These are phyloP conservation scores for Vesta saturnalis DNA, from an alignment of 2,888 invertebrate genomes.

Conservation along the genomic window DNA sequence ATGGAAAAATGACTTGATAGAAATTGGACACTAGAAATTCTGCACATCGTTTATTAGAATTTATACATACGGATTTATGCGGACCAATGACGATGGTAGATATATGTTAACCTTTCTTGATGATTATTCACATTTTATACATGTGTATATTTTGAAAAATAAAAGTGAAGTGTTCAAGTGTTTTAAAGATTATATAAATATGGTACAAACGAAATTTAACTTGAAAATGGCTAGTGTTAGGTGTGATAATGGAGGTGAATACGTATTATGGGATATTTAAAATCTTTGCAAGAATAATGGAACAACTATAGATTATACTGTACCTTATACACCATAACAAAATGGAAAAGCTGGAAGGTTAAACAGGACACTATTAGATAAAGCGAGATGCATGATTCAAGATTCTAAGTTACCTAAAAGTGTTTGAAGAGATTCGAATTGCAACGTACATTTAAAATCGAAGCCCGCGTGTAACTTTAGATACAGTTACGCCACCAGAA, in stretches of 20 bases:
- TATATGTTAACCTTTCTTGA: not conserved
- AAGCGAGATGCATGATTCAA: constrained; percentile 18
- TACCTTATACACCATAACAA: constrained; percentile 25
- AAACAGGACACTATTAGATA: too few relatives aligned
- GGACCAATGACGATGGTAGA: too few relatives aligned
- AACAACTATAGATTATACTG: constrained; percentile 25
- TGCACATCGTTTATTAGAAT: too few relatives aligned
- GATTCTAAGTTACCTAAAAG: constrained; percentile 18
- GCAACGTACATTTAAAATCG: constrained; percentile 26
- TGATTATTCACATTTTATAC: not conserved
- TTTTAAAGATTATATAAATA: not conserved
- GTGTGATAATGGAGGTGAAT: constrained; percentile 27
- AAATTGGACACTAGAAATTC: too few relatives aligned
- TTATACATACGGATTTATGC: too few relatives aligned
- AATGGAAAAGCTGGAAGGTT: constrained; percentile 32
- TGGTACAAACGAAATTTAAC: constrained; percentile 1
- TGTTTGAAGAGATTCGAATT: constrained; percentile 25
- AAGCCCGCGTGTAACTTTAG: constrained; percentile 10
- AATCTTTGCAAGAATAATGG: constrained; percentile 24
- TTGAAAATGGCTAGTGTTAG: constrained; percentile 3
- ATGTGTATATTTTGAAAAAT: not conserved
- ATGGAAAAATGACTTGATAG: too few relatives aligned
- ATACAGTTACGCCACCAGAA: constrained; percentile 23
- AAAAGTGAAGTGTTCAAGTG: not conserved
- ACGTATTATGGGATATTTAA: constrained; percentile 14